Evolutionary conservation across 2,888 invertebrate species (phyloP).

Genomic region (Dryobota labecula): DNA sequence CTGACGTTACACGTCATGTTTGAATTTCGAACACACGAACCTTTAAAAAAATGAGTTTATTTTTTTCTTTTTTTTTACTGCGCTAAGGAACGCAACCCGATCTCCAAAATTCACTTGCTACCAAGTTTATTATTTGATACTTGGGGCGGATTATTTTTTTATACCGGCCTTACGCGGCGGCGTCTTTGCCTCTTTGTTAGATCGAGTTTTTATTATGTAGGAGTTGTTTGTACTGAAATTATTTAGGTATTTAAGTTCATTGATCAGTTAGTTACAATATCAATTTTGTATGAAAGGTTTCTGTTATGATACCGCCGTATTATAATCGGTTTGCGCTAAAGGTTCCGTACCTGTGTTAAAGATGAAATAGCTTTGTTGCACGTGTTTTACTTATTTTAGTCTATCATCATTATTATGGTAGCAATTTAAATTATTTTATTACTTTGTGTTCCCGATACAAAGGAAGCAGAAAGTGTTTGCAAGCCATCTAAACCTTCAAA

Average conservation of each 20-base stretch:
- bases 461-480: background rate
- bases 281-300: conserved; percentile 25
- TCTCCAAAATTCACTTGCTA: conserved; percentile 90
- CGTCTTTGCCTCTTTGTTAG: conserved; percentile 83
- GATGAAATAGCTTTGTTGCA: background rate
- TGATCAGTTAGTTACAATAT: conserved; percentile 61
- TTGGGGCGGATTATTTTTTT: conserved; percentile 84
- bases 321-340: conserved; percentile 32
- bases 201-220: conserved; percentile 77
- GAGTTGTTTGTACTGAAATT: conserved; percentile 78
- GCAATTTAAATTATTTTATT: background rate
- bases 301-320: conserved; percentile 46
- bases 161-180: conserved; percentile 81
- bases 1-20: conserved; percentile 87
- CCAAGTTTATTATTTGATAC: conserved; percentile 91
- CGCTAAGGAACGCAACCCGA: conserved; percentile 84
- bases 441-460: background rate
- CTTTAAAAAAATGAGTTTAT: conserved; percentile 72
- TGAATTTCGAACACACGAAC: conserved; percentile 84
- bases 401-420: background rate
- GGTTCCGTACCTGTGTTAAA: conserved; percentile 15
- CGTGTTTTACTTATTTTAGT: background rate
- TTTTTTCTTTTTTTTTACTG: conserved; percentile 68
- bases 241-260: conserved; percentile 75
- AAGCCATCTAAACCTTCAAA: background rate